These are phyloP conservation scores for Todus mexicanus DNA, from an alignment of 2,797 vertebrate genomes.

Conservation along the genomic window DNA sequence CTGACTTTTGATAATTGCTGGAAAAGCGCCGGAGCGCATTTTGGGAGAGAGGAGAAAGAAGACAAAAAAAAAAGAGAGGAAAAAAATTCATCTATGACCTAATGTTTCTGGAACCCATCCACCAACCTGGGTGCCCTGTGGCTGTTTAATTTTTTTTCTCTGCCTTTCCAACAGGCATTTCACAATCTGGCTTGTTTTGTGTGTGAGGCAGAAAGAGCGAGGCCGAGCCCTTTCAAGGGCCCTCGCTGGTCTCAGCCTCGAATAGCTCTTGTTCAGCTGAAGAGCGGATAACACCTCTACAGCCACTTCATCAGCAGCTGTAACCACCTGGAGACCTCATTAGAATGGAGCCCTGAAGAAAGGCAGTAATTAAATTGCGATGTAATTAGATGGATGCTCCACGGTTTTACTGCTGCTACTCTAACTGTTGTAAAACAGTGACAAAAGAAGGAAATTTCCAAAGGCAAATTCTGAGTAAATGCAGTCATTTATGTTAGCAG, in stretches of 20 bases:
- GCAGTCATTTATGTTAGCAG: not conserved
- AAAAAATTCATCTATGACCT: slow-evolving; percentile 63
- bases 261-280: not conserved
- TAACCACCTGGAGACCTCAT: slow-evolving; percentile 7
- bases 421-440: not conserved
- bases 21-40: slow-evolving; percentile 49
- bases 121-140: slow-evolving; percentile 53
- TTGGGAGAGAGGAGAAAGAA: not conserved
- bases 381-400: not conserved
- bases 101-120: slow-evolving; percentile 68
- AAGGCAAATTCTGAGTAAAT: not conserved
- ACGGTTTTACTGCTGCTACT: not conserved
- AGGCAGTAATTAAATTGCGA: not conserved
- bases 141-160: slow-evolving; percentile 59
- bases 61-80: not conserved
- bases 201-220: not conserved
- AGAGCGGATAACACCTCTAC: not conserved
- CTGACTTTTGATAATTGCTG: slow-evolving; percentile 66
- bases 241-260: not conserved
- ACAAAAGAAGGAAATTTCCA: not conserved
- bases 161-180: slow-evolving; percentile 64
- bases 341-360: slow-evolving; percentile 9
- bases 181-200: slow-evolving; percentile 37
- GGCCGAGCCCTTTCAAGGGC: not conserved
- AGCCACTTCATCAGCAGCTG: not conserved